Conservation (phyloP, 2,888 invertebrate genomes). For the Patella pellucida region DNA sequence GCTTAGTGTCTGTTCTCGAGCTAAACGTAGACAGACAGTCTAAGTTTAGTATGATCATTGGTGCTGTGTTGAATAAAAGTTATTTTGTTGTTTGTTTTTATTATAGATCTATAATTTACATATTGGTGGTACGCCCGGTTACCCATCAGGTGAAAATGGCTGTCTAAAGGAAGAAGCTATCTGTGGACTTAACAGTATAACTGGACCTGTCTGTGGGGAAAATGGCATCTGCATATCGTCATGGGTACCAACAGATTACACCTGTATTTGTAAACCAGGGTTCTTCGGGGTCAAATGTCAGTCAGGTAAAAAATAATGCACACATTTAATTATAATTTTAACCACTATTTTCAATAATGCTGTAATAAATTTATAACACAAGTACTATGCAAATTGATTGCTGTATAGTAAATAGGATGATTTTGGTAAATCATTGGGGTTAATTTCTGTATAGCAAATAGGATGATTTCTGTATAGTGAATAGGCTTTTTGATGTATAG, state of each 20-base stretch:
- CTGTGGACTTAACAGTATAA: slow-evolving; percentile 71
- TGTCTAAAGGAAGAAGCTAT: slow-evolving; percentile 95
- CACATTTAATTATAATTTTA: not conserved
- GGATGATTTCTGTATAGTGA: too few species aligned
- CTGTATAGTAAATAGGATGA: too few species aligned
- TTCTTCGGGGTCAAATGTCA: slow-evolving; percentile 82
- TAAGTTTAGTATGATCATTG: too few species aligned
- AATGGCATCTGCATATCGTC: slow-evolving; percentile 89
- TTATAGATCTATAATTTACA: slow-evolving; percentile 87
- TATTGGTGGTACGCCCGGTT: slow-evolving; percentile 85
- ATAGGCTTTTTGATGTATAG: too few species aligned
- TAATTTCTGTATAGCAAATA: too few species aligned
- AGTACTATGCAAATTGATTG: too few species aligned
- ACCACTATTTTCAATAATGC: too few species aligned
- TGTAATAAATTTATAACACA: too few species aligned
- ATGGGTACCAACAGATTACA: slow-evolving; percentile 74
- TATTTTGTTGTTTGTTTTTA: slow-evolving; percentile 31
- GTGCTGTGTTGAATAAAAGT: slow-evolving; percentile 13
- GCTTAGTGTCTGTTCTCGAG: too few species aligned
- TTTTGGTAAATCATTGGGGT: too few species aligned
- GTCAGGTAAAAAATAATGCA: slow-evolving; percentile 1
- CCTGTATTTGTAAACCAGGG: slow-evolving; percentile 95
- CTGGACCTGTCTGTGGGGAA: slow-evolving; percentile 56
- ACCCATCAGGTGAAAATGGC: slow-evolving; percentile 74
- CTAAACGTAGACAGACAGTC: too few species aligned